Percentiles rank a stretch among this genome's conserved stretches.
Conservation (phyloP, 35 echinoderm and acorn worm genomes). For the Patiria miniata region DNA sequence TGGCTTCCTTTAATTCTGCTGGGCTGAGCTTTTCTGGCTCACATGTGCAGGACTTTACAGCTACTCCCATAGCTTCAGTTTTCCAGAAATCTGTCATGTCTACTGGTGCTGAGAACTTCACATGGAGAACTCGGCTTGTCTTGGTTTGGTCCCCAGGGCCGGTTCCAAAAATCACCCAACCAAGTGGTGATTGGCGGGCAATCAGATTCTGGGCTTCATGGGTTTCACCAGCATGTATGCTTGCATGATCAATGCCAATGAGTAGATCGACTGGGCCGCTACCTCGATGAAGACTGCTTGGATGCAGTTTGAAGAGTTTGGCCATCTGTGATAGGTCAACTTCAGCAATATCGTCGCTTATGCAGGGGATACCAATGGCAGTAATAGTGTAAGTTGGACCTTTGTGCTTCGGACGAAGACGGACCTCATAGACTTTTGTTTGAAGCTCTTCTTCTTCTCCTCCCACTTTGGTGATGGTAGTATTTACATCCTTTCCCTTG, state of each 20-base stretch:
- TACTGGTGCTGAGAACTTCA: conserved; percentile 29
- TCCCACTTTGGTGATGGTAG: conserved; percentile 73
- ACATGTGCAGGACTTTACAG: conserved; percentile 34
- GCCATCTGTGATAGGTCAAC: conserved; percentile 24
- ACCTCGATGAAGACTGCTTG: conserved; percentile 37
- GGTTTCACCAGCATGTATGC: conserved; percentile 42
- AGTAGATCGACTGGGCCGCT: conserved; percentile 55
- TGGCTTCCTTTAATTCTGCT: conserved; percentile 46
- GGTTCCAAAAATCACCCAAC: conserved; percentile 52
- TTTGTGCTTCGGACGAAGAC: conserved; percentile 19
- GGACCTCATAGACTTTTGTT: conserved; percentile 55
- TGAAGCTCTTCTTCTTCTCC: conserved; percentile 70
- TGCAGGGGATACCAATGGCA: conserved; percentile 54
- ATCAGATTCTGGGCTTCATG: conserved; percentile 29
- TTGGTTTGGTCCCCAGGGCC: neutral
- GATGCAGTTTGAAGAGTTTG: conserved; percentile 24
- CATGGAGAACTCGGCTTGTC: conserved; percentile 44
- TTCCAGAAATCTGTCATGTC: conserved; percentile 69
- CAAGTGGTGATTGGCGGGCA: too few species aligned
- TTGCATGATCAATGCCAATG: conserved; percentile 67
- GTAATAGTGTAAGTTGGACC: conserved; percentile 10
- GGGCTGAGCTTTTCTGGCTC: conserved; percentile 47
- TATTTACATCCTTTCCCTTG: conserved; percentile 42
- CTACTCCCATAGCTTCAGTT: conserved; percentile 57
- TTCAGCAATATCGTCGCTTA: conserved; percentile 51